Evolutionary conservation across 1,140 invertebrate species (phyloP), one percentile per base, ranked within the genome.

Genomic region (Notospermus geniculatus): DNA sequence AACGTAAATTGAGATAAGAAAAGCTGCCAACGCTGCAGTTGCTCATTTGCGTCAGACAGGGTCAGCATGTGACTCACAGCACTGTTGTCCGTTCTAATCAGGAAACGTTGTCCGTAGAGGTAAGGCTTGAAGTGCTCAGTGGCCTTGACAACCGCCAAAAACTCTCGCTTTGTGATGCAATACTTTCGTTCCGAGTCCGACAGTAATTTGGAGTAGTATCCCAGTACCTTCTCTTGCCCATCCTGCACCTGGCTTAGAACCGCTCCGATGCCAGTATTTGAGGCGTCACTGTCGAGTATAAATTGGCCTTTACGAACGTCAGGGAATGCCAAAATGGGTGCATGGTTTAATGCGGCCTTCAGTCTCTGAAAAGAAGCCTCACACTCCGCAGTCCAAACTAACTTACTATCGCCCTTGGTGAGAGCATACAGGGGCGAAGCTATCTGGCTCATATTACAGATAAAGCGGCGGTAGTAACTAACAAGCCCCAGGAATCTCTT

Each of bases 211-310:
- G 45, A 58, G 15, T 13, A 52, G 50, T 62, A 70, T 1, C 58
- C 59, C 2, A 70, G 54, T 0, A 60, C 46, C 11, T 54, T n/a
- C 41, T 65, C 62, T 11, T 56, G 25, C 52, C 63, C 55, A 1
- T 63, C 60, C 39, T 62, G 30, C 25, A 50, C 39, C 57, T 72
- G 71, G 11, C 45, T 54, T 30, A 74, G 62, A 1, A 67, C 70
- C 1, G 63, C 64, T 27, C 70, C 71, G 15, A 72, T 25, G 2
- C 59, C 68, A 19, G 28, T 9, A 27, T 65, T 50, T n/a, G 52
- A 61, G 22, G 54, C 63, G 39, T 67, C 66, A 27, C 28, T 53
- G 25, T 65, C 59, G 11, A 67, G 11, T 19, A 60, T 62, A 56
- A 59, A 67, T 2, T 23, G 53, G 2, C 29, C 32, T n/a, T 53